Conservation (phyloP, 2,113 vertebrate genomes). For the Pluvialis apricaria region DNA sequence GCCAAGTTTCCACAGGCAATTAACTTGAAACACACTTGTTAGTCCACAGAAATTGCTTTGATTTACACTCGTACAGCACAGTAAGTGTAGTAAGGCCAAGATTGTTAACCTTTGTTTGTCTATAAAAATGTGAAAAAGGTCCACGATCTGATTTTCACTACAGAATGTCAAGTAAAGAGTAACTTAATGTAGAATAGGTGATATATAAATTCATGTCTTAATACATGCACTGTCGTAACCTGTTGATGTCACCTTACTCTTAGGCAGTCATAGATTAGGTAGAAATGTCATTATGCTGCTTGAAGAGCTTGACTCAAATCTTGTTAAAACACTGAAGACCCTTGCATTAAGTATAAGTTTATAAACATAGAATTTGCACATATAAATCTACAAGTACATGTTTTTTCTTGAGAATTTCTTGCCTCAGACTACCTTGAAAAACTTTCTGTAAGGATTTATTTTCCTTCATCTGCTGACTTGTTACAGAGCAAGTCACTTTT, state of each 20-base stretch:
- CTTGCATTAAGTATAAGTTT: background rate
- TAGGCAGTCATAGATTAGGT: background rate
- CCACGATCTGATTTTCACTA: background rate
- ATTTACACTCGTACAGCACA: background rate
- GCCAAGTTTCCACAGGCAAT: background rate
- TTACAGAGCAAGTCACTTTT: background rate
- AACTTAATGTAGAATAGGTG: background rate
- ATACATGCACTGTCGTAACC: background rate
- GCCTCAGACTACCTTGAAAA: background rate
- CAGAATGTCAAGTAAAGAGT: background rate
- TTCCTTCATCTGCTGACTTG: slow-evolving; percentile 4
- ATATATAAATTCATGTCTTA: background rate
- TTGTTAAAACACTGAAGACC: background rate
- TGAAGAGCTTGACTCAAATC: background rate
- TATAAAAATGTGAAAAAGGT: background rate
- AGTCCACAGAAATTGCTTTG: background rate
- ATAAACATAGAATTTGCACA: background rate
- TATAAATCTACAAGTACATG: background rate
- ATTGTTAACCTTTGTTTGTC: background rate
- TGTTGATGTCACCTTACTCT: background rate
- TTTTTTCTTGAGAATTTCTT: background rate
- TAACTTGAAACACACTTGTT: background rate
- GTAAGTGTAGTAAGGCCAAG: background rate
- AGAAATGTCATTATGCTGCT: background rate
- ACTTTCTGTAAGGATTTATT: background rate